phyloP scores from a whole-genome alignment of 2,888 invertebrate species.

The Drosophila eohydei region DNA sequence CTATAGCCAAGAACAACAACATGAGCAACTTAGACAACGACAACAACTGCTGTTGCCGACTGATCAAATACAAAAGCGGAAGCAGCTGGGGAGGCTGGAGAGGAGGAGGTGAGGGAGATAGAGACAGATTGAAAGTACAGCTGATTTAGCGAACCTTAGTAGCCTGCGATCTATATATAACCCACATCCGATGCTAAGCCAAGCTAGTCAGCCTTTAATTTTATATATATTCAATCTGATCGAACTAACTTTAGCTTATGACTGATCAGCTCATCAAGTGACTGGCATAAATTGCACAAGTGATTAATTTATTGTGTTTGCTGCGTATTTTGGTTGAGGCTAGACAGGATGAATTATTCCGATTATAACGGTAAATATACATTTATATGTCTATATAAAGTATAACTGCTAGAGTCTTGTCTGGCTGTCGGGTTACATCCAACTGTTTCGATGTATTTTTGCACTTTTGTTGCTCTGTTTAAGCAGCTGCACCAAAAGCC shows the following conservation, averaged over 20 bases:
- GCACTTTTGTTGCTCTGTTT: slow-evolving; percentile 12
- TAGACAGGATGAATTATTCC: too few relatives aligned
- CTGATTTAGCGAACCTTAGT: slow-evolving; percentile 6
- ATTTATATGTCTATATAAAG: too few relatives aligned
- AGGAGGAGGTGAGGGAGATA: too few relatives aligned
- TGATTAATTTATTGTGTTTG: background rate
- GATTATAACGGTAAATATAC: too few relatives aligned
- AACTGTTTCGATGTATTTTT: background rate
- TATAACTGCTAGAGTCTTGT: too few relatives aligned
- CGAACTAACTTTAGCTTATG: background rate
- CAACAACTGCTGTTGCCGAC: slow-evolving; percentile 28
- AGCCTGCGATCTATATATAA: background rate
- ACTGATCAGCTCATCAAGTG: background rate
- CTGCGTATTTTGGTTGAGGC: too few relatives aligned
- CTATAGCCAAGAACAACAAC: background rate
- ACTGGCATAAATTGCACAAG: background rate
- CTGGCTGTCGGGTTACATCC: background rate
- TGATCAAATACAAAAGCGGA: slow-evolving; percentile 8
- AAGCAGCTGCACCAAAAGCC: slow-evolving; percentile 14
- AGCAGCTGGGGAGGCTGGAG: background rate
- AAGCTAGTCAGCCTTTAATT: too few relatives aligned
- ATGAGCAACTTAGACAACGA: background rate
- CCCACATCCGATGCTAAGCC: background rate
- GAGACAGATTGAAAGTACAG: background rate
- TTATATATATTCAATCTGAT: background rate